Conservation (phyloP, 1,140 invertebrate species). For the Pseudomyrmex gracilis region DNA sequence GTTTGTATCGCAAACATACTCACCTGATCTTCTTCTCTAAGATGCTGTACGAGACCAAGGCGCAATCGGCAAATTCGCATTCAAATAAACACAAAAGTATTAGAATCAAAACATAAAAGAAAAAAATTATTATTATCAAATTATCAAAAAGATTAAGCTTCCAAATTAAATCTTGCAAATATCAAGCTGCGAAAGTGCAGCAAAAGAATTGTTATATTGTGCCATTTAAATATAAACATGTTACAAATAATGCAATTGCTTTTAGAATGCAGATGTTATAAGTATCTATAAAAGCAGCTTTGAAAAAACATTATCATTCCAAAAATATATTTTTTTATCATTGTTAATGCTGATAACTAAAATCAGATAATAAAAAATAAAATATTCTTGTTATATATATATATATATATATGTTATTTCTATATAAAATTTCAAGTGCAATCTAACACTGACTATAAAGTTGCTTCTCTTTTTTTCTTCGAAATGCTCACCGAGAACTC, state of each 20-base stretch:
- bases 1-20: conserved; percentile 80
- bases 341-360: not conserved
- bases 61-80: conserved; percentile 59
- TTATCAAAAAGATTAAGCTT: conserved; percentile 17
- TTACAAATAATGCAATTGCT: conserved; percentile 22
- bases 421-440: not conserved
- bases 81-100: conserved; percentile 72
- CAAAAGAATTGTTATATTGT: conserved; percentile 29
- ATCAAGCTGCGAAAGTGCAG: conserved; percentile 31
- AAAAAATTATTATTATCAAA: conserved; percentile 39
- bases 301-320: conserved; percentile 3
- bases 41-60: conserved; percentile 86
- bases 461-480: not conserved
- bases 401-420: not conserved
- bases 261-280: not conserved
- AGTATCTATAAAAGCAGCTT: not conserved
- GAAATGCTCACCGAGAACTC: conserved; percentile 89
- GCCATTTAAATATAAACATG: conserved; percentile 8
- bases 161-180: conserved; percentile 12
- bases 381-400: not conserved
- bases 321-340: conserved; percentile 16
- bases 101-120: conserved; percentile 67
- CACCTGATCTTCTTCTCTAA: conserved; percentile 93
- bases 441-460: conserved; percentile 17
- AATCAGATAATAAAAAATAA: conserved; percentile 7